These are phyloP conservation scores for Hyles euphorbiae DNA, from an alignment of 1,140 invertebrate genomes.

Conservation along the genomic window DNA sequence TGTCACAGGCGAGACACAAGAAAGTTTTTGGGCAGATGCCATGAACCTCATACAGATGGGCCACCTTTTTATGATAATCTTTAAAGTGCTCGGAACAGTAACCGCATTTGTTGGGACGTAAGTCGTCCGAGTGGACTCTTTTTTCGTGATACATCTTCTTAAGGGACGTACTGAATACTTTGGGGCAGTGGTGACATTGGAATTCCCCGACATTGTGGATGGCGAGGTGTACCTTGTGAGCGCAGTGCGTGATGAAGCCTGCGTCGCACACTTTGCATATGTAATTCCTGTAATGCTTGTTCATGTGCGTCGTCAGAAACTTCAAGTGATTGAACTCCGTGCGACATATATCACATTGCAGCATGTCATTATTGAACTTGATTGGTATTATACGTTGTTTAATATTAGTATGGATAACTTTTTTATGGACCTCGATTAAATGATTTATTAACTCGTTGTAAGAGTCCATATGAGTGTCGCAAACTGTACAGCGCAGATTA, in stretches of 20 bases:
- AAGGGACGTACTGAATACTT: neutral
- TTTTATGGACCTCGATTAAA: conserved; percentile 28
- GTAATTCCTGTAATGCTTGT: conserved; percentile 5
- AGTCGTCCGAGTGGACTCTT: neutral
- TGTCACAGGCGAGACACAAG: conserved; percentile 17
- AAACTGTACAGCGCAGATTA: conserved; percentile 35
- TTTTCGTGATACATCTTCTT: neutral
- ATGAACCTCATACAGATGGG: conserved; percentile 15
- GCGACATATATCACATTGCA: conserved; percentile 2
- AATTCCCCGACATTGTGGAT: conserved; percentile 10
- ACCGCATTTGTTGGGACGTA: conserved; percentile 8
- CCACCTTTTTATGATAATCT: conserved; percentile 4
- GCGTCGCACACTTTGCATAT: conserved; percentile 2
- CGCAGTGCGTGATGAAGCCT: conserved; percentile 2
- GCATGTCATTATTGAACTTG: conserved; percentile 7
- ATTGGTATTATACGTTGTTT: conserved; percentile 18
- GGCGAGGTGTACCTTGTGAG: neutral
- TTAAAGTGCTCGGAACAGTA: conserved; percentile 17
- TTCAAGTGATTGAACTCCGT: conserved; percentile 1
- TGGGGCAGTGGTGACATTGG: conserved; percentile 1
- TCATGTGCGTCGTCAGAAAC: neutral
- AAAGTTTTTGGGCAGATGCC: conserved; percentile 1
- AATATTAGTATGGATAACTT: conserved; percentile 23
- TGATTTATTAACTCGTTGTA: conserved; percentile 34
- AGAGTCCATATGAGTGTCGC: conserved; percentile 16